Base-by-base conservation (phyloP, 2,113 vertebrate genomes). In the Helogale parvula region DNA sequence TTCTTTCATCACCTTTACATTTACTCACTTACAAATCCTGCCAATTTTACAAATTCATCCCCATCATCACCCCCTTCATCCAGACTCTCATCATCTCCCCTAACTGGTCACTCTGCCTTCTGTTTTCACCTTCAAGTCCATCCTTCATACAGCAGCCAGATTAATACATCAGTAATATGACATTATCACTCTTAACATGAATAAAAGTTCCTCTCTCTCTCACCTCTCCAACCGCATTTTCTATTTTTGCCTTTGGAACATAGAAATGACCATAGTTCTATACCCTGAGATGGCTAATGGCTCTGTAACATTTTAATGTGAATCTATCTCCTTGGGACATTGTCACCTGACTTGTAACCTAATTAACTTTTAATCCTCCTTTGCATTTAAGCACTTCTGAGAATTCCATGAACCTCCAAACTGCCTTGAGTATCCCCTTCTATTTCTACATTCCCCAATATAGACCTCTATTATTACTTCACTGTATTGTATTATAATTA, bases 341-440 rank as follows among this genome's bases (percentile, higher is more conserved):
- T 31, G 17, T 83, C 7, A 7, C 31, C 52, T 72, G 77, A 92
- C 29, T 86, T 88, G 21, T 65, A 81, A 90, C 50, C 71, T 90
- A 31, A 90, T 97, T 95, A 54, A 69, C 38, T 79, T 93, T 50
- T 91, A 65, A 86, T 71, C 29, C 13, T 88, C 41, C 25, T 88
- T 85, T 79, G 33, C 1, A 2, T 85, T 38, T 76, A 88, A 90
- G 27, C 66, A 63, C n/a, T 92, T 84, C 47, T 77, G 50, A 45
- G 13, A 93, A 90, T 68, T 74, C 27, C 29, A 38, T 77, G 76
- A 76, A 90, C 12, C 52, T 90, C 63, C 52, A 81, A 38, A 50
- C 31, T 86, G 29, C 27, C 83, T 81, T 97, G 69, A 27, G 7
- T 66, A 81, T 29, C n/a, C 27, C 33, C 23, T 69, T 35, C 15